These are phyloP conservation scores for Subacronicta megacephala DNA, from an alignment of 2,888 invertebrate genomes.

Conservation along the genomic window DNA sequence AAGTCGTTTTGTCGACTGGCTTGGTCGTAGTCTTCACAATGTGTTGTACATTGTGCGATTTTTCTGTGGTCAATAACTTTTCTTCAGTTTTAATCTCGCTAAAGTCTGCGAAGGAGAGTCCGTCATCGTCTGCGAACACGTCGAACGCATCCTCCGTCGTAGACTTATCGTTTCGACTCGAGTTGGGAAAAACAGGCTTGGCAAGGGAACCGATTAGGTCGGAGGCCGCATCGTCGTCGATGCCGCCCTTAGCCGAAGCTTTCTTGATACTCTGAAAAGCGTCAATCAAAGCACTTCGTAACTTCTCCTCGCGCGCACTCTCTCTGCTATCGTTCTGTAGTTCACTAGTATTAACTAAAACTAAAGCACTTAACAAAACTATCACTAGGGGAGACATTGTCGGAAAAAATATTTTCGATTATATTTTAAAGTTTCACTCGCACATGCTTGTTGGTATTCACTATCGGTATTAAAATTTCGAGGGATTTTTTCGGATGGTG, in stretches of 20 bases:
- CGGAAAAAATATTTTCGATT: slow-evolving; percentile 17
- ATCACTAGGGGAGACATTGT: slow-evolving; percentile 80
- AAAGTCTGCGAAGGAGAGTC: slow-evolving; percentile 80
- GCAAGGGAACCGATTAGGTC: slow-evolving; percentile 79
- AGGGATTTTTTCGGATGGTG: slow-evolving; percentile 23
- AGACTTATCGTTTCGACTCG: slow-evolving; percentile 63
- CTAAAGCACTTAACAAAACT: slow-evolving; percentile 74
- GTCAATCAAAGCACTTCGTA: slow-evolving; percentile 82
- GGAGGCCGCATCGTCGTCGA: slow-evolving; percentile 76
- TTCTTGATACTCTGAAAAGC: slow-evolving; percentile 86
- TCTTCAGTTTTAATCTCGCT: slow-evolving; percentile 67
- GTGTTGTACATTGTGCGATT: slow-evolving; percentile 85
- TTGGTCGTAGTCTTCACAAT: slow-evolving; percentile 80
- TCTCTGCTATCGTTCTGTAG: slow-evolving; percentile 70
- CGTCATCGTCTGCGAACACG: slow-evolving; percentile 81
- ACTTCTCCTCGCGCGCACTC: slow-evolving; percentile 80
- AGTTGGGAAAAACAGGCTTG: slow-evolving; percentile 56
- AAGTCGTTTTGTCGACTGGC: slow-evolving; percentile 68
- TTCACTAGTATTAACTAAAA: slow-evolving; percentile 72
- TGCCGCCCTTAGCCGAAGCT: slow-evolving; percentile 78
- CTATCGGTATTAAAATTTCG: slow-evolving; percentile 15
- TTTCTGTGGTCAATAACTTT: slow-evolving; percentile 75
- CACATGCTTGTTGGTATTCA: slow-evolving; percentile 67
- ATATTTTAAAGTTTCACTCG: slow-evolving; percentile 61
- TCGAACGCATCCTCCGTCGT: slow-evolving; percentile 76